Percentiles rank a stretch among this genome's conserved stretches.
These are phyloP conservation scores for Pogona vitticeps DNA, from an alignment of 2,113 vertebrate species.

Conservation along the genomic window DNA sequence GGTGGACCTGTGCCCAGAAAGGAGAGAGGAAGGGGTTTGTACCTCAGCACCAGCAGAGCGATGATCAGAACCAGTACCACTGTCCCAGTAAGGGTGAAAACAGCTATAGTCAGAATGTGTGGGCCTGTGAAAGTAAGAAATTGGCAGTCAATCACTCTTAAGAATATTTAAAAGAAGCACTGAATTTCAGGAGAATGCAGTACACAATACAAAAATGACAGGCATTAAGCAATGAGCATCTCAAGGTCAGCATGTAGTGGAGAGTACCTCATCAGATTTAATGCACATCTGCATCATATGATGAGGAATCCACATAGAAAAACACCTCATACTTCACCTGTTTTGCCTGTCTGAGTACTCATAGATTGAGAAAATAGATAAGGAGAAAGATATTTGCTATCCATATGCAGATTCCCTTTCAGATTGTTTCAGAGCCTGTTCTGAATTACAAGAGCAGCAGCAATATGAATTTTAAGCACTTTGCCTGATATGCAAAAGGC, in stretches of 20 bases:
- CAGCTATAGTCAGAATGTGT: slow-evolving; percentile 77
- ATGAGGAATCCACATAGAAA: neutral
- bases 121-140: slow-evolving; percentile 72
- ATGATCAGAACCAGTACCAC: slow-evolving; percentile 85
- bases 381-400: neutral
- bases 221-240: neutral
- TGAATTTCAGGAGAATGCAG: slow-evolving; percentile 28
- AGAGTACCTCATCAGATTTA: slow-evolving; percentile 1
- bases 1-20: slow-evolving; percentile 30
- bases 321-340: neutral
- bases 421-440: neutral
- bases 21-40: slow-evolving; percentile 39
- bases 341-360: neutral
- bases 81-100: slow-evolving; percentile 84
- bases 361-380: slow-evolving; percentile 3
- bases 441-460: neutral
- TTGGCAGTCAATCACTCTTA: slow-evolving; percentile 26
- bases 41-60: slow-evolving; percentile 91
- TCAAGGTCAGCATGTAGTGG: neutral
- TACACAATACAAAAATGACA: neutral
- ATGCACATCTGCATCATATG: neutral
- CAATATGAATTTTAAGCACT: neutral
- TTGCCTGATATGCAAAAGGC: no score
- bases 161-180: slow-evolving; percentile 17
- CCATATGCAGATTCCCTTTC: neutral